A percentile compares a stretch with the other conserved stretches of the same genome.
Evolutionary conservation across 2,113 vertebrate genomes (phyloP).

Genomic region (Danio rerio): DNA sequence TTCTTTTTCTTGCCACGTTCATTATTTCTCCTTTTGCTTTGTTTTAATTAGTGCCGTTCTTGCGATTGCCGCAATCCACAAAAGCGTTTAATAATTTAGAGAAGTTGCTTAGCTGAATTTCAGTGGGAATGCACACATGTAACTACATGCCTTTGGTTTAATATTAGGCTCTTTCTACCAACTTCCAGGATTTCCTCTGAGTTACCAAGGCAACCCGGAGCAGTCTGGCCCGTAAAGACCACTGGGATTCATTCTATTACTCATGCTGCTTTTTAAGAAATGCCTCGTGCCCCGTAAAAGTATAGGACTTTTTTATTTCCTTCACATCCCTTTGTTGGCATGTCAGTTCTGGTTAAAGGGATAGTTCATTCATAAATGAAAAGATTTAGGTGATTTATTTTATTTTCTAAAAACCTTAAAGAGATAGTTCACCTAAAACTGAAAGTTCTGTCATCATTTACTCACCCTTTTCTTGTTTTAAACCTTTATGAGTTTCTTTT

Average conservation of each 20-base stretch:
- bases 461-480: too few species aligned
- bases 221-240: not conserved
- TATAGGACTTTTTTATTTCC: not conserved
- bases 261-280: slow-evolving; percentile 26
- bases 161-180: slow-evolving; percentile 43
- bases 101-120: slow-evolving; percentile 24
- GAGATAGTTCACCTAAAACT: too few species aligned
- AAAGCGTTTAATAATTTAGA: not conserved
- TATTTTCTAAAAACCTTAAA: too few species aligned
- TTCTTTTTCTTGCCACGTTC: not conserved
- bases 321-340: not conserved
- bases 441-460: too few species aligned
- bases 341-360: slow-evolving; percentile 4
- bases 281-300: not conserved
- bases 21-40: slow-evolving; percentile 37
- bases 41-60: slow-evolving; percentile 45
- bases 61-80: slow-evolving; percentile 12
- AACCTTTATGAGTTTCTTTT: too few species aligned
- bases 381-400: too few species aligned
- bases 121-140: slow-evolving; percentile 25
- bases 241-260: slow-evolving; percentile 42
- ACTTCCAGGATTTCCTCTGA: slow-evolving; percentile 42
- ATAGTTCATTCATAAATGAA: not conserved
- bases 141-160: slow-evolving; percentile 42
- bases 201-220: slow-evolving; percentile 69